Conservation (phyloP, 2,888 invertebrate species). For the Pyrrhia umbra region DNA sequence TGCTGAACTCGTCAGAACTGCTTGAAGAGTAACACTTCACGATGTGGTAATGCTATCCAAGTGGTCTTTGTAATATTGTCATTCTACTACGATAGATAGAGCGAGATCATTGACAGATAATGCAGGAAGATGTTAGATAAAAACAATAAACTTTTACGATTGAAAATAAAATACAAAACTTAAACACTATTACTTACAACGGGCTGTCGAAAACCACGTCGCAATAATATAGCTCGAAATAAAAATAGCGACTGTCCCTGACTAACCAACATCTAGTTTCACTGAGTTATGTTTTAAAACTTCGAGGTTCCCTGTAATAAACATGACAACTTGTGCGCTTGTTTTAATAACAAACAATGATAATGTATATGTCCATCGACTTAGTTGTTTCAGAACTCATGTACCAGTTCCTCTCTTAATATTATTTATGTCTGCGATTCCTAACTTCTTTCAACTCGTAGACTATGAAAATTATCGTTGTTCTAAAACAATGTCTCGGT, state of each 20-base stretch:
- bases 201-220: background rate
- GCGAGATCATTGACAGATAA: too few species aligned
- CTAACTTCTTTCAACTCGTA: slow-evolving; percentile 70
- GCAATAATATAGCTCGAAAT: too few species aligned
- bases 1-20: slow-evolving; percentile 30
- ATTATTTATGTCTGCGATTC: slow-evolving; percentile 62
- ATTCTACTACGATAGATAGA: too few species aligned
- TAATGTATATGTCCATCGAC: slow-evolving; percentile 54
- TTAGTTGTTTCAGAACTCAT: slow-evolving; percentile 42
- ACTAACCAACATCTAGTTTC: background rate
- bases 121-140: too few species aligned
- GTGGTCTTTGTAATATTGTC: too few species aligned
- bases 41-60: background rate
- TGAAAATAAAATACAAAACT: too few species aligned
- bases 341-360: slow-evolving; percentile 54
- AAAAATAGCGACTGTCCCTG: too few species aligned
- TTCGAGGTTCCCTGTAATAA: slow-evolving; percentile 35
- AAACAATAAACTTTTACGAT: too few species aligned
- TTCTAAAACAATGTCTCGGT: slow-evolving; percentile 75
- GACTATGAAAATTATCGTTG: slow-evolving; percentile 76
- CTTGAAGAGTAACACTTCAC: slow-evolving; percentile 24
- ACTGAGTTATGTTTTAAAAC: slow-evolving; percentile 39
- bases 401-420: slow-evolving; percentile 52
- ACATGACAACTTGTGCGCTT: slow-evolving; percentile 53
- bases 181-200: too few species aligned